Evolutionary conservation across 1,140 invertebrate genomes (phyloP).

Genomic region (Drosophila bocki): DNA sequence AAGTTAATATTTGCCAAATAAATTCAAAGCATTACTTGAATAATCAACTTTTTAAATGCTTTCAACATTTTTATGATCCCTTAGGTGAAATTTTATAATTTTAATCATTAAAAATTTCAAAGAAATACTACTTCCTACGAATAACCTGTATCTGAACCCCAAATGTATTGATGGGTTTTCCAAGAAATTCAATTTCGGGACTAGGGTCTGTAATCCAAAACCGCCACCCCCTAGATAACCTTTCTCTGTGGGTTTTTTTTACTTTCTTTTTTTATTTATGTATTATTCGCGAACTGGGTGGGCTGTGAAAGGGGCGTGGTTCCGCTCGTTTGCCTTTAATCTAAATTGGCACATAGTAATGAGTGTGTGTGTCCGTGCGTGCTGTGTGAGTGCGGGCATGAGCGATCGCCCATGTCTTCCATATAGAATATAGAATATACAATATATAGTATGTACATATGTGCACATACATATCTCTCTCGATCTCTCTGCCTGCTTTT

Average conservation of each 20-base stretch:
- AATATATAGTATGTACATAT: conserved; percentile 22
- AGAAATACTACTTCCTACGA: neutral
- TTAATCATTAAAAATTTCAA: neutral
- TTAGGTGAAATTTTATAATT: neutral
- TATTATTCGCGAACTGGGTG: conserved; percentile 54
- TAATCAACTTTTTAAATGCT: neutral
- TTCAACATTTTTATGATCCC: neutral
- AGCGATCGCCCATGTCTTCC: conserved; percentile 71
- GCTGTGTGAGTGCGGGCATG: conserved; percentile 33
- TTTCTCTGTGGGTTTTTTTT: conserved; percentile 20
- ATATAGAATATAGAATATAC: conserved; percentile 54
- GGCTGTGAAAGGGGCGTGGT: conserved; percentile 64
- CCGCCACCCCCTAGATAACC: conserved; percentile 38
- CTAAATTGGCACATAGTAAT: conserved; percentile 82
- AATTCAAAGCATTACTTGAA: neutral
- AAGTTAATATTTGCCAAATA: neutral
- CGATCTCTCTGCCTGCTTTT: conserved; percentile 44
- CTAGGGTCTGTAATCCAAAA: conserved; percentile 6
- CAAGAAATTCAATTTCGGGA: neutral
- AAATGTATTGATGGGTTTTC: neutral
- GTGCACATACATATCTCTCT: conserved; percentile 44
- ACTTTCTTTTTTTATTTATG: conserved; percentile 9
- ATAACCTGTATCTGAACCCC: neutral
- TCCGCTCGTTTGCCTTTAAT: conserved; percentile 67
- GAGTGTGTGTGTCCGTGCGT: conserved; percentile 28